A percentile compares a stretch with the other conserved stretches of the same genome.
These are phyloP conservation scores for Megastigmus dorsalis DNA, from an alignment of 2,888 invertebrate species.

Conservation along the genomic window DNA sequence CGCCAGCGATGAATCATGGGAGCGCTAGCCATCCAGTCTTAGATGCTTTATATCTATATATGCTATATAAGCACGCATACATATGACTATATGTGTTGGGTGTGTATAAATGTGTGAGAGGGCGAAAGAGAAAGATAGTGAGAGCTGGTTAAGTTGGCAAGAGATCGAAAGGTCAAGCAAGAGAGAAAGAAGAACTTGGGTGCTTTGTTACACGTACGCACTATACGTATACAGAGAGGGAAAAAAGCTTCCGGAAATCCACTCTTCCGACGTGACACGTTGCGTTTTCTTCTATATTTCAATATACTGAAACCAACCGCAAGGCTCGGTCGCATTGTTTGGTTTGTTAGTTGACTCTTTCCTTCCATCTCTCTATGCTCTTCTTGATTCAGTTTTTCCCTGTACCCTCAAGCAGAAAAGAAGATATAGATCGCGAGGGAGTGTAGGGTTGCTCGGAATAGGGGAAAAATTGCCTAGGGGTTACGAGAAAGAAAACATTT, in stretches of 20 bases:
- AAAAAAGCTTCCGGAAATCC: slow-evolving; percentile 68
- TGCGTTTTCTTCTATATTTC: slow-evolving; percentile 70
- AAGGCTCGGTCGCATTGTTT: slow-evolving; percentile 69
- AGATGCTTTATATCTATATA: slow-evolving; percentile 37
- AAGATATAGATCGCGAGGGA: slow-evolving; percentile 25
- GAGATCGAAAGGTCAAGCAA: slow-evolving; percentile 55
- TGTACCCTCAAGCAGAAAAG: slow-evolving; percentile 12
- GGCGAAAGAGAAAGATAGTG: slow-evolving; percentile 49
- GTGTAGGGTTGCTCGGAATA: slow-evolving; percentile 28
- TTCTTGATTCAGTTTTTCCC: no score
- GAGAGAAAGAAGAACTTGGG: no score
- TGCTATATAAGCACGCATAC: not conserved
- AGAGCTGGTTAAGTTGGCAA: no score
- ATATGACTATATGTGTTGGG: not conserved
- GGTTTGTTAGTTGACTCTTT: slow-evolving; percentile 58
- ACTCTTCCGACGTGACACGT: slow-evolving; percentile 63
- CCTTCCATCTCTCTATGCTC: not conserved
- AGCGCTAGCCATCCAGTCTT: slow-evolving; percentile 63
- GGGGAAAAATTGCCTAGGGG: slow-evolving; percentile 54
- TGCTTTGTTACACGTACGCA: no score
- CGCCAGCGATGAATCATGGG: slow-evolving; percentile 73
- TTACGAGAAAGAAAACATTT: slow-evolving; percentile 48
- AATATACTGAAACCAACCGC: slow-evolving; percentile 71
- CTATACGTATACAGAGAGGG: no score
- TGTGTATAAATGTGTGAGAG: slow-evolving; percentile 56